These are phyloP conservation scores for Ceratitis capitata DNA, from an alignment of 1,140 invertebrate species.

Conservation along the genomic window DNA sequence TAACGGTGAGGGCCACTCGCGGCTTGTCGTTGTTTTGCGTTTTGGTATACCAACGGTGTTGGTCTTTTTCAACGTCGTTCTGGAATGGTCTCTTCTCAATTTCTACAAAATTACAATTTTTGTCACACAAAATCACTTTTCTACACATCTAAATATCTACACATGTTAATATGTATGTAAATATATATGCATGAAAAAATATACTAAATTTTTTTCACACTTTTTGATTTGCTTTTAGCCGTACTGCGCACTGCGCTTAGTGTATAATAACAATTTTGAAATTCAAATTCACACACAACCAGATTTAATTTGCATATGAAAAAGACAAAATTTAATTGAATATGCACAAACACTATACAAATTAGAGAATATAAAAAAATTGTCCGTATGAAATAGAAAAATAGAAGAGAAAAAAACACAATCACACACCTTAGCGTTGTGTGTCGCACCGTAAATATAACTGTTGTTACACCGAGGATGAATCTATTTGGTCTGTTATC, in stretches of 20 bases:
- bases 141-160: not conserved
- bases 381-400: not conserved
- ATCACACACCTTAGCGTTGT: not conserved
- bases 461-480: conserved; percentile 38
- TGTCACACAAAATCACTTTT: not conserved
- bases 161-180: not conserved
- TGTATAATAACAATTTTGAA: not conserved
- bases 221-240: not conserved
- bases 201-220: conserved; percentile 10
- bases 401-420: not conserved
- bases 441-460: conserved; percentile 4
- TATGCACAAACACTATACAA: conserved; percentile 36
- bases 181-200: not conserved
- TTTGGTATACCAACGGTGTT: conserved; percentile 20
- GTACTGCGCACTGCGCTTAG: conserved; percentile 14
- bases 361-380: not conserved
- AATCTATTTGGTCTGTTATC: conserved; percentile 61
- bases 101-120: not conserved
- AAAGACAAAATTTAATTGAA: conserved; percentile 9
- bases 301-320: conserved; percentile 23
- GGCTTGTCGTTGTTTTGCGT: not conserved
- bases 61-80: not conserved
- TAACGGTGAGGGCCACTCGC: conserved; percentile 22
- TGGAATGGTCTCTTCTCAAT: not conserved
- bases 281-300: conserved; percentile 2